phyloP scores from a whole-genome alignment of 1,140 invertebrate species.

The Charaxes varanes region DNA sequence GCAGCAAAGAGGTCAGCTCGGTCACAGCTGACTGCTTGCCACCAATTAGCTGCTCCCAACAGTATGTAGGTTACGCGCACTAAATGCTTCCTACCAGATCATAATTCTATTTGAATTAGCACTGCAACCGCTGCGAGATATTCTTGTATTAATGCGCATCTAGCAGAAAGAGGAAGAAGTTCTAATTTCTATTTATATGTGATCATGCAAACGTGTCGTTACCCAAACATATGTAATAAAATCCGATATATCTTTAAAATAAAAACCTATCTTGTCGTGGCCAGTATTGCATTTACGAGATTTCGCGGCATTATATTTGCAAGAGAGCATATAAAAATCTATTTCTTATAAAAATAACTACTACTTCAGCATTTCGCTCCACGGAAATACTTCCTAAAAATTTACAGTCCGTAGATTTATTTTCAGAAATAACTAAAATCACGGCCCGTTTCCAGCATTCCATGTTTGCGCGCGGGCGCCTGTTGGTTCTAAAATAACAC shows the following conservation, averaged over 20 bases:
- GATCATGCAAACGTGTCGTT: too few species aligned
- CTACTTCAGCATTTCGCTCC: too few species aligned
- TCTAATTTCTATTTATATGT: too few species aligned
- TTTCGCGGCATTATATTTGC: too few species aligned
- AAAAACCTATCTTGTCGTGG: too few species aligned
- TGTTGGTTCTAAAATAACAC: conserved; percentile 25
- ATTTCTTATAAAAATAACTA: too few species aligned
- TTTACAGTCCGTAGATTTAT: conserved; percentile 21
- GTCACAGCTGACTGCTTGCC: conserved; percentile 18
- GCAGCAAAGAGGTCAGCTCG: conserved; percentile 21
- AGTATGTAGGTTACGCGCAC: conserved; percentile 25
- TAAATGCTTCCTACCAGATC: conserved; percentile 27
- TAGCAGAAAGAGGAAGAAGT: too few species aligned
- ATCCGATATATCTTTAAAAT: too few species aligned
- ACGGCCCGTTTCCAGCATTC: conserved; percentile 16
- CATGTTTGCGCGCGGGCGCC: conserved; percentile 24
- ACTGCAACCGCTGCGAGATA: conserved; percentile 8
- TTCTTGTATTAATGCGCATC: too few species aligned
- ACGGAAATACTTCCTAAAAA: conserved; percentile 20
- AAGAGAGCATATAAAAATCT: too few species aligned
- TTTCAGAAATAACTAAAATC: conserved; percentile 19
- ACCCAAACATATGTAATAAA: too few species aligned
- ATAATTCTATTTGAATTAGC: conserved; percentile 22
- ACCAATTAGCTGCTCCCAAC: conserved; percentile 26
- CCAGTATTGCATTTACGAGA: too few species aligned